These are phyloP conservation scores for Aurelia sp. DNA, from an alignment of 30 jellyfish, hydroid and myxozoan species.

Conservation along the genomic window DNA sequence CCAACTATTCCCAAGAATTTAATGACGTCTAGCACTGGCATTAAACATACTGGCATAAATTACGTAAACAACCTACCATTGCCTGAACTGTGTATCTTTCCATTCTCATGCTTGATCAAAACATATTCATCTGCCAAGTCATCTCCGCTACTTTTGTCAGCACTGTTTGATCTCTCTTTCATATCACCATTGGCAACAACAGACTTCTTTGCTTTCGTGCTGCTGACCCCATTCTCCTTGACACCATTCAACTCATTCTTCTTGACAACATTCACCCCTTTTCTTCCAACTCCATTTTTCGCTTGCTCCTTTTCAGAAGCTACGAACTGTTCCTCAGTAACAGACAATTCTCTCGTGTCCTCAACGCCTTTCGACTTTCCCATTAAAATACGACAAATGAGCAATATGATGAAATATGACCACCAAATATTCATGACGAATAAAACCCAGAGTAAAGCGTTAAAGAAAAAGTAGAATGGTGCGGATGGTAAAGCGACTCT, in stretches of 20 bases:
- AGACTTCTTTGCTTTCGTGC: background rate
- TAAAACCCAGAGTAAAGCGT: conserved; percentile 73
- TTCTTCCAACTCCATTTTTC: background rate
- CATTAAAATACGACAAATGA: conserved; percentile 67
- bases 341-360: conserved; percentile 82
- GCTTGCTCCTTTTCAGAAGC: background rate
- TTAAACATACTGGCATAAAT: too few relatives aligned
- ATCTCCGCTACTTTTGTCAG: too few relatives aligned
- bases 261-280: background rate
- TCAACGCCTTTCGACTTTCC: conserved; percentile 81
- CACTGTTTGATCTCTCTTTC: too few relatives aligned
- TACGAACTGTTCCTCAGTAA: conserved; percentile 28
- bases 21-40: too few relatives aligned
- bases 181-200: too few relatives aligned
- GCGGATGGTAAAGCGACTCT: conserved; percentile 56
- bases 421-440: conserved; percentile 80
- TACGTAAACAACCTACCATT: too few relatives aligned
- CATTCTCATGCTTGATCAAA: too few relatives aligned
- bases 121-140: too few relatives aligned
- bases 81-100: too few relatives aligned
- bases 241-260: background rate
- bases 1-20: too few relatives aligned
- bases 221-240: background rate
- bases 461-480: conserved; percentile 84
- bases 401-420: conserved; percentile 82